Conservation (phyloP, 2,113 vertebrate species). For the Hipposideros armiger region DNA sequence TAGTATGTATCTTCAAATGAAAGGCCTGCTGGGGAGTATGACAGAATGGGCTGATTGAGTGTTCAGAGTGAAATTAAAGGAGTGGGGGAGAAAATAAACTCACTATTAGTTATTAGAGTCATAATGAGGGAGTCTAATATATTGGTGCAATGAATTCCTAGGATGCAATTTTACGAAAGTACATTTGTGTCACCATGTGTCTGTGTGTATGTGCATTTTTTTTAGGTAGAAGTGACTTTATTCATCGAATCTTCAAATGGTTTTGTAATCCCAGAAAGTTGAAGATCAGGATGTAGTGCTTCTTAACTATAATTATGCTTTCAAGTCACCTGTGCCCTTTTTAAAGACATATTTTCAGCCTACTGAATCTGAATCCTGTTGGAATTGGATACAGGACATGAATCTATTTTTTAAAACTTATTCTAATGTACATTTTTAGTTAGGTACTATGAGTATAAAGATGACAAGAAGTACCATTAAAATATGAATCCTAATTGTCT, state of each 20-base stretch:
- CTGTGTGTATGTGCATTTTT: neutral
- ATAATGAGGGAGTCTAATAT: neutral
- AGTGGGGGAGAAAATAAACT: accelerated
- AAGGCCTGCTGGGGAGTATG: neutral
- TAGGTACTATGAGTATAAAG: neutral
- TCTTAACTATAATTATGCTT: neutral
- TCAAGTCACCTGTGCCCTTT: neutral
- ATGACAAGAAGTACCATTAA: neutral
- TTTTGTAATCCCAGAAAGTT: neutral
- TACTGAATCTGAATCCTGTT: neutral
- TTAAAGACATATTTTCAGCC: neutral
- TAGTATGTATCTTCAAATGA: neutral
- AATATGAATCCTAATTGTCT: conserved; percentile 15
- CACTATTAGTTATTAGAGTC: neutral
- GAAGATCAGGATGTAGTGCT: neutral
- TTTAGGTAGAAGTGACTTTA: neutral
- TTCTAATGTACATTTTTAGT: neutral
- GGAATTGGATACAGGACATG: neutral
- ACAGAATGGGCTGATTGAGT: neutral
- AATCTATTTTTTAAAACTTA: neutral
- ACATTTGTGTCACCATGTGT: neutral
- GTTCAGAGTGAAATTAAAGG: neutral
- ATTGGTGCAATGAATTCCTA: neutral
- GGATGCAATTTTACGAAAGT: neutral
- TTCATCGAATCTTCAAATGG: neutral